phyloP scores from a whole-genome alignment of 64 coral and sea anemone species.

The Catalaphyllia jardinei region DNA sequence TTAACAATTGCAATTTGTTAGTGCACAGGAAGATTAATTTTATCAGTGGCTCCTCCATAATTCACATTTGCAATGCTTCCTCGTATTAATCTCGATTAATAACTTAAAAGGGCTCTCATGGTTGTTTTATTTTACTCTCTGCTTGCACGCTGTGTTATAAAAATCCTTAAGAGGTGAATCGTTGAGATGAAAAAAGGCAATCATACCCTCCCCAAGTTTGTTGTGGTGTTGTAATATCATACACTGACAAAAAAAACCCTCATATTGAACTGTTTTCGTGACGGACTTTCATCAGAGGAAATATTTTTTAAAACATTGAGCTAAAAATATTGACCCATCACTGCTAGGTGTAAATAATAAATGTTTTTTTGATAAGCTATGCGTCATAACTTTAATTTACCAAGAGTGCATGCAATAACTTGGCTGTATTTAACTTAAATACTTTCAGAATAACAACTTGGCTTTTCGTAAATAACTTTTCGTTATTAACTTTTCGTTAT shows the following conservation, averaged over 20 bases:
- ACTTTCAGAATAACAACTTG: no score
- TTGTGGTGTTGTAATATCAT: not conserved
- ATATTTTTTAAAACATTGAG: not conserved
- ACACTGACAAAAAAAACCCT: not conserved
- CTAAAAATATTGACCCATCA: no score
- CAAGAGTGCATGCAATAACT: not conserved
- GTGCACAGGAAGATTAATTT: no score
- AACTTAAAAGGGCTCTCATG: not conserved
- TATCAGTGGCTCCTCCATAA: no score
- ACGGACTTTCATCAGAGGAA: not conserved
- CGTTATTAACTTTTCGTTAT: no score
- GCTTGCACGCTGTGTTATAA: not conserved
- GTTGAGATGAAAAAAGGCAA: not conserved
- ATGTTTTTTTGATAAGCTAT: not conserved
- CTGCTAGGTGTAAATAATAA: no score
- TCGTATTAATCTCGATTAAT: not conserved
- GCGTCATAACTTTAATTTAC: slow-evolving; percentile 8
- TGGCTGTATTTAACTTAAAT: no score
- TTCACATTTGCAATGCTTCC: not conserved
- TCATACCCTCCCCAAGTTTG: not conserved
- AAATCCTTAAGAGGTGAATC: not conserved
- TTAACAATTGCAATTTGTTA: no score
- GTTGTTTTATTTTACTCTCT: not conserved
- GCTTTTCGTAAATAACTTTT: no score
- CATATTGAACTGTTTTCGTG: not conserved